Conservation (phyloP, 2,113 vertebrate genomes). For the Ranitomeya variabilis region DNA sequence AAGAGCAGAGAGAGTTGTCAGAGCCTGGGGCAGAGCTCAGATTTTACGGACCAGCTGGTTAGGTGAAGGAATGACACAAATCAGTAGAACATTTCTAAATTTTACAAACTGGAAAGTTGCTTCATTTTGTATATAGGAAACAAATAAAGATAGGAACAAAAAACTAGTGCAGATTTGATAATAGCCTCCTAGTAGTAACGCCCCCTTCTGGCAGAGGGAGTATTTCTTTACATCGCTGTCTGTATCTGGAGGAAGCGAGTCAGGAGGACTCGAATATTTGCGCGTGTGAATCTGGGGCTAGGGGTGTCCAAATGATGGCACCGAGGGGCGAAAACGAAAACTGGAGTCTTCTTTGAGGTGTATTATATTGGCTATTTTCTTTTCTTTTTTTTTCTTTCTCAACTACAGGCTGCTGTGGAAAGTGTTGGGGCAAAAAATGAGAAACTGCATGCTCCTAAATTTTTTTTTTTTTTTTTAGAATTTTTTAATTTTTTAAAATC, state of each 20-base stretch:
- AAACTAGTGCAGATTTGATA: too few relatives aligned
- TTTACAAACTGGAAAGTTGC: too few relatives aligned
- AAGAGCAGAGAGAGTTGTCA: too few relatives aligned
- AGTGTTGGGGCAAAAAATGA: slow-evolving; percentile 47
- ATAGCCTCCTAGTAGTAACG: not conserved
- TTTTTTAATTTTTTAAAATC: not conserved
- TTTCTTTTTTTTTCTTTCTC: slow-evolving; percentile 10
- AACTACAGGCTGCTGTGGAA: slow-evolving; percentile 51
- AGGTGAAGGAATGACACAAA: too few relatives aligned
- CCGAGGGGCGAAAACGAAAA: not conserved
- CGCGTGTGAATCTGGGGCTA: not conserved
- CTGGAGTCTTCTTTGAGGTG: not conserved
- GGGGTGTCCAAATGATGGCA: not conserved
- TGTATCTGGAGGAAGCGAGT: not conserved
- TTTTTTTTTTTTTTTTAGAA: not conserved
- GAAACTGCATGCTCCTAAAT: not conserved
- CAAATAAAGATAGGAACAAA: too few relatives aligned
- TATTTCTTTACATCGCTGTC: not conserved
- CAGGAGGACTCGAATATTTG: not conserved
- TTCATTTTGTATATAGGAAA: too few relatives aligned
- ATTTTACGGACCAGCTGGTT: too few relatives aligned
- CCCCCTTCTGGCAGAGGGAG: not conserved
- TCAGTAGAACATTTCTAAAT: too few relatives aligned
- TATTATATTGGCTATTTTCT: not conserved
- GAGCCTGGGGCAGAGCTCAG: too few relatives aligned